phyloP scores from a whole-genome alignment of 2,888 invertebrate genomes.

The Pogonocherus hispidulus region DNA sequence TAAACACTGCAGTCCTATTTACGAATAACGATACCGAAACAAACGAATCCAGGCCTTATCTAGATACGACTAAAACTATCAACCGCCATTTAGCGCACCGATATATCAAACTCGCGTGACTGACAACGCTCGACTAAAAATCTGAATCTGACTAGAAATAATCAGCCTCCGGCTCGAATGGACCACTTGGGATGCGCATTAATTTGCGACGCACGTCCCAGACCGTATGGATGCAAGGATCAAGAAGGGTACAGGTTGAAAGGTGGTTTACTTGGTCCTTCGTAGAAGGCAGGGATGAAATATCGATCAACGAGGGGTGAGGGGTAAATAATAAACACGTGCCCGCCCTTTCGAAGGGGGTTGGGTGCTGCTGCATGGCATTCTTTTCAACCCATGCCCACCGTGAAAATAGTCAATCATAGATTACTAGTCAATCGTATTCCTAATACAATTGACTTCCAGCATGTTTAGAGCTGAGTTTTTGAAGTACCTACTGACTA shows the following conservation, averaged over 20 bases:
- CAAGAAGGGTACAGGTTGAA: no score
- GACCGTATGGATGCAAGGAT: background rate
- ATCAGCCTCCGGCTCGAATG: conserved; percentile 38
- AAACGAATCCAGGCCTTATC: conserved; percentile 18
- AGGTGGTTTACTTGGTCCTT: no score
- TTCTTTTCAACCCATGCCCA: no score
- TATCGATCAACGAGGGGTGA: conserved; percentile 21
- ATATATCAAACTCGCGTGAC: conserved; percentile 11
- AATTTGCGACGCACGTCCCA: conserved; percentile 5
- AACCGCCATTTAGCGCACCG: background rate
- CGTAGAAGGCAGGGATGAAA: conserved; percentile 25
- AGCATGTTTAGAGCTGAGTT: no score
- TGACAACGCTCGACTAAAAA: conserved; percentile 33
- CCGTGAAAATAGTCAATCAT: no score
- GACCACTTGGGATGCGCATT: conserved; percentile 32
- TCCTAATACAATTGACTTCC: no score
- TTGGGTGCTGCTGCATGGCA: background rate
- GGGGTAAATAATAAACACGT: conserved; percentile 20
- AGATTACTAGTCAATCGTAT: no score
- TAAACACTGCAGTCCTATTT: conserved; percentile 21
- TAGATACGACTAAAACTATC: conserved; percentile 8
- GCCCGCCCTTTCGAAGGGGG: conserved; percentile 17
- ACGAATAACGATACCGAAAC: conserved; percentile 19
- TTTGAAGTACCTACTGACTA: no score
- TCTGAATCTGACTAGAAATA: conserved; percentile 35